Evolutionary conservation across 2,888 invertebrate species (phyloP), one percentile per base, ranked within the genome.

Genomic region (Cinara cedri): DNA sequence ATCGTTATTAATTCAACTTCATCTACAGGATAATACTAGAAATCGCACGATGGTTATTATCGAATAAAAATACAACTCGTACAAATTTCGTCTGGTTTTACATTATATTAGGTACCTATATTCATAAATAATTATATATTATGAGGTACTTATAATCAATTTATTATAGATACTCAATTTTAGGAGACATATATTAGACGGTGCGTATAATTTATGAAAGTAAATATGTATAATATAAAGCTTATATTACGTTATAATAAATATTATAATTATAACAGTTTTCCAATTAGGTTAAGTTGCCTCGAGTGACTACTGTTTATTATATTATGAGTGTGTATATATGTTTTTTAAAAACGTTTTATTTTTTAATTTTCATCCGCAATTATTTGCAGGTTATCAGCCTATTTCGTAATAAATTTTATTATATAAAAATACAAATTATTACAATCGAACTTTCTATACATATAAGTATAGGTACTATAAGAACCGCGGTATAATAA

Each of bases 191-290:
- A 51, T 6, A 75, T 54, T 24, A 34, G 3, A 24, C 46, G 8
- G n/a, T 34, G n/a, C n/a, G 13, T 46, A 60, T 75, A 65, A 65
- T 65, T 54, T 51, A 62, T 54, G 51, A 75, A 54, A 75, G 42
- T 54, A 34, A 65, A 54, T 42, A 75, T 44, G 10, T 19, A 51
- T 51, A 62, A 34, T 49, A n/a, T n/a, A 34, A 34, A 34, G 34
- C 34, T 34, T 34, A 34, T 6, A 34, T 34, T n/a, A 6, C 6
- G 6, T 34, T 34, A 34, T 6, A 34, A 16, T 24, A n/a, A 65
- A n/a, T n/a, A 44, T 34, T 34, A 34, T 54, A 24, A 65, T 24
- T 24, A 16, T 24, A 42, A 42, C 34, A 34, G 34, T 34, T 34
- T 65, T 16, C 1, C 21, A 72, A 72, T 62, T 75, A 65, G 51